A percentile compares a stretch with the other conserved stretches of the same genome.
Evolutionary conservation across 2,113 vertebrate genomes (phyloP).

Genomic region (Capreolus pygargus): DNA sequence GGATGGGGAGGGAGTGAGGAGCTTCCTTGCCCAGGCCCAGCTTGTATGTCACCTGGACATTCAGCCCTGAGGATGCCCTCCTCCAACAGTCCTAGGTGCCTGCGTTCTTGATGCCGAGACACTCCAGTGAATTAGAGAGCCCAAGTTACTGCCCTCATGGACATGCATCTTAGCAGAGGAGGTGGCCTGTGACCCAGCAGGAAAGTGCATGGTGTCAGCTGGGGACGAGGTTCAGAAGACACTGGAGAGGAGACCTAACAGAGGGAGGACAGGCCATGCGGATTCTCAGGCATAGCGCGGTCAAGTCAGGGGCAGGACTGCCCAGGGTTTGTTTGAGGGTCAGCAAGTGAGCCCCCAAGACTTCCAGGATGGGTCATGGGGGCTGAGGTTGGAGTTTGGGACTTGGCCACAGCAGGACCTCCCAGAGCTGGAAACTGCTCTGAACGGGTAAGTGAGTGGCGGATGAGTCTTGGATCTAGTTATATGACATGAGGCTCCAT

Average conservation of each 20-base stretch:
- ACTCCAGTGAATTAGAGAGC: not conserved
- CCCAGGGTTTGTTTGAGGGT: not conserved
- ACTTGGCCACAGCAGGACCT: rapidly evolving
- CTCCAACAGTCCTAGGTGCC: rapidly evolving
- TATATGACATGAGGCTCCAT: not conserved
- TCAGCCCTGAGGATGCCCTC: not conserved
- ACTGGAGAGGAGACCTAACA: rapidly evolving
- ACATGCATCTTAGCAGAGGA: rapidly evolving
- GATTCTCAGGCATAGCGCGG: not conserved
- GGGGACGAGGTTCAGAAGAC: rapidly evolving
- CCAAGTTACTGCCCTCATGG: rapidly evolving
- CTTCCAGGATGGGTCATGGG: rapidly evolving
- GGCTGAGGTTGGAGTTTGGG: too few relatives aligned
- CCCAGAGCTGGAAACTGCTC: rapidly evolving
- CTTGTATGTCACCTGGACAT: not conserved
- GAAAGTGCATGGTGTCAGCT: rapidly evolving
- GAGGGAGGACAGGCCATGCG: rapidly evolving
- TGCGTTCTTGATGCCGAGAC: not conserved
- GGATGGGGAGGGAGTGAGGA: not conserved
- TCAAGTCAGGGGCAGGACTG: not conserved
- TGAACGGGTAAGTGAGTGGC: not conserved
- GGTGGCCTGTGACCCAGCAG: rapidly evolving
- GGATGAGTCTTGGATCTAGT: not conserved
- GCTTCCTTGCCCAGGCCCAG: too few relatives aligned
- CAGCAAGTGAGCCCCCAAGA: too few relatives aligned